A percentile compares a stretch with the other conserved stretches of the same genome.
Evolutionary conservation across 1,140 invertebrate species (phyloP).

Genomic region (Drosophila novamexicana): DNA sequence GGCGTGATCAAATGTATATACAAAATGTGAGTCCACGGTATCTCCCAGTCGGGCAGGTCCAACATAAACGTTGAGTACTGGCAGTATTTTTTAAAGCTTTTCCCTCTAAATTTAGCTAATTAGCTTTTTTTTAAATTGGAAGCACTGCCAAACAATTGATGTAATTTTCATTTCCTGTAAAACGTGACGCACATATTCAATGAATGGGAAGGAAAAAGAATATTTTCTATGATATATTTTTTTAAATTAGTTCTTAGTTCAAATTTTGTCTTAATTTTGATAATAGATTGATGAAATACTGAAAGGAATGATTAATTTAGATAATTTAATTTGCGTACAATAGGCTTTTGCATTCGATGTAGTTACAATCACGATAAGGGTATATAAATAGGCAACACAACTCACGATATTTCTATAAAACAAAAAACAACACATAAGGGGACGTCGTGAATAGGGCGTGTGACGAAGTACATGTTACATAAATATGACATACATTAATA

Average conservation of each 20-base stretch:
- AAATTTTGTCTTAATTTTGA: neutral
- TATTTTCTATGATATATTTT: conserved; percentile 1
- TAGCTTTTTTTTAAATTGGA: neutral
- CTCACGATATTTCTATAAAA: neutral
- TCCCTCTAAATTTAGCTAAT: neutral
- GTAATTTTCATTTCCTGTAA: neutral
- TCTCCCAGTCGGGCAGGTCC: too few relatives aligned
- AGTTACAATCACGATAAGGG: neutral
- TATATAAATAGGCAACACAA: neutral
- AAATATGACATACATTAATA: conserved; percentile 34
- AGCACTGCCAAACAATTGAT: neutral
- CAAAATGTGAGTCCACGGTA: too few relatives aligned
- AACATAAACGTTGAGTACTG: too few relatives aligned
- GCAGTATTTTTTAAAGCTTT: neutral
- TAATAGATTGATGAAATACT: neutral
- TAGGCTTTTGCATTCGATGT: neutral
- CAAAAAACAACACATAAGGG: neutral
- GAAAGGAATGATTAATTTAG: neutral
- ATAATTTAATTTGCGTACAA: neutral
- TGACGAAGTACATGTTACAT: neutral
- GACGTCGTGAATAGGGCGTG: neutral
- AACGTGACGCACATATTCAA: neutral
- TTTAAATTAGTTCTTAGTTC: neutral
- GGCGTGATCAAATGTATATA: too few relatives aligned
- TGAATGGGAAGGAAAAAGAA: neutral